Conservation (phyloP, 2,113 vertebrate genomes). For the Xyrauchen texanus region DNA sequence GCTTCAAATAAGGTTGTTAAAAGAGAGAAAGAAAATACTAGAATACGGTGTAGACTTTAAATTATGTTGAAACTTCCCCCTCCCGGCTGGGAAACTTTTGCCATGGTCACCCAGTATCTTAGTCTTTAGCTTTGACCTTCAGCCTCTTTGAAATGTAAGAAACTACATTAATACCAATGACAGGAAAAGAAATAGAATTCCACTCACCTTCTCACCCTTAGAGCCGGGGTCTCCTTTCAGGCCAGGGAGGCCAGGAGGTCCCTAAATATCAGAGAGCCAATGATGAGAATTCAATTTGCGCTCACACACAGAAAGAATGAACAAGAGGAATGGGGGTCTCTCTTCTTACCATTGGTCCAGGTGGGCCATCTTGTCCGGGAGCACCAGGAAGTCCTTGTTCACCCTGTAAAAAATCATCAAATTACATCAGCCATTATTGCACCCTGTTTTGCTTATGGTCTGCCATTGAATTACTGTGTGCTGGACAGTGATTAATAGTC, state of each 20-base stretch:
- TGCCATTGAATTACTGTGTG: conserved; percentile 67
- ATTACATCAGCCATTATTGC: conserved; percentile 61
- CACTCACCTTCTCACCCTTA: conserved; percentile 95
- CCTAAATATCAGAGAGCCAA: conserved; percentile 73
- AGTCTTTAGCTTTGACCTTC: conserved; percentile 2
- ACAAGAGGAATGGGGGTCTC: not conserved
- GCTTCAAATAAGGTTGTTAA: too few relatives aligned
- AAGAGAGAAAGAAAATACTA: too few relatives aligned
- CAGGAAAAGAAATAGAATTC: conserved; percentile 38
- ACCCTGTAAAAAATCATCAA: conserved; percentile 79
- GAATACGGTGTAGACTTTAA: too few relatives aligned
- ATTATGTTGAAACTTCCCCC: too few relatives aligned
- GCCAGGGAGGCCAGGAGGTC: conserved; percentile 94
- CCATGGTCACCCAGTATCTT: not conserved
- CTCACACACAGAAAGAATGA: not conserved
- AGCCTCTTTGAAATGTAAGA: conserved; percentile 22
- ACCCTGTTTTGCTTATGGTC: conserved; percentile 60
- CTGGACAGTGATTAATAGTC: conserved; percentile 65
- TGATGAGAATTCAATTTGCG: conserved; percentile 53
- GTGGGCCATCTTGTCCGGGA: conserved; percentile 92
- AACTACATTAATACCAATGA: conserved; percentile 38
- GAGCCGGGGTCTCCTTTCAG: conserved; percentile 95
- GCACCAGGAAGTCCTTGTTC: conserved; percentile 96
- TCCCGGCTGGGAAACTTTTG: not conserved
- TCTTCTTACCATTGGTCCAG: conserved; percentile 88